phyloP scores from a whole-genome alignment of 2,113 vertebrate species.

The Equus quagga region DNA sequence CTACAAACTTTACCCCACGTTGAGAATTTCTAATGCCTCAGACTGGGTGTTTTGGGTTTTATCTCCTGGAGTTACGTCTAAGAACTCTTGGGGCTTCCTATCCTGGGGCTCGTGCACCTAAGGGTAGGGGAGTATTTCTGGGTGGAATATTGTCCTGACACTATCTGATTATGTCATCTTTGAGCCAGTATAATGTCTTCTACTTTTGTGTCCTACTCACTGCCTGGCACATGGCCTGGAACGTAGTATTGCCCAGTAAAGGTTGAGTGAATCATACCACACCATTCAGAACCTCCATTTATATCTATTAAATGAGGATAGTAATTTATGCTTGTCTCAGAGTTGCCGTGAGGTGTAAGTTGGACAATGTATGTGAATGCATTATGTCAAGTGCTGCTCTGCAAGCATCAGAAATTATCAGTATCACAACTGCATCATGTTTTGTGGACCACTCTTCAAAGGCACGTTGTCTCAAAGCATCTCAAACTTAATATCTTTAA shows the following conservation, averaged over 20 bases:
- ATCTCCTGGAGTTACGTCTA: not conserved
- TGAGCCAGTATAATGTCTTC: not conserved
- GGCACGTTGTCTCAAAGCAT: not conserved
- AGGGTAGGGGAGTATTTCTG: not conserved
- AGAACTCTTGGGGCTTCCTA: not conserved
- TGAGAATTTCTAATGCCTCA: not conserved
- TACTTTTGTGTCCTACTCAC: not conserved
- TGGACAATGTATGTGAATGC: not conserved
- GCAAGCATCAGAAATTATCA: not conserved
- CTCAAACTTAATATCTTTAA: not conserved
- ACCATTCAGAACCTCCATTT: not conserved
- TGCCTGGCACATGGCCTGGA: not conserved
- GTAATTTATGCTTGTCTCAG: not conserved
- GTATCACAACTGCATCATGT: not conserved
- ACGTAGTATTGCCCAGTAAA: not conserved
- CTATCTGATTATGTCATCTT: not conserved
- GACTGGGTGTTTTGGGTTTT: not conserved
- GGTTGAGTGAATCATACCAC: not conserved
- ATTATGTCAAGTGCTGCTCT: not conserved
- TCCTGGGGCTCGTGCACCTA: not conserved
- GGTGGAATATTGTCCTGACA: not conserved
- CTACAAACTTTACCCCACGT: not conserved
- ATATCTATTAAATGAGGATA: not conserved
- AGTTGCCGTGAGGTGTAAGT: not conserved
- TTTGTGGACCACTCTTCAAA: not conserved